Base-by-base conservation (phyloP, 2,888 invertebrate genomes). In the Apamea epomidion region DNA sequence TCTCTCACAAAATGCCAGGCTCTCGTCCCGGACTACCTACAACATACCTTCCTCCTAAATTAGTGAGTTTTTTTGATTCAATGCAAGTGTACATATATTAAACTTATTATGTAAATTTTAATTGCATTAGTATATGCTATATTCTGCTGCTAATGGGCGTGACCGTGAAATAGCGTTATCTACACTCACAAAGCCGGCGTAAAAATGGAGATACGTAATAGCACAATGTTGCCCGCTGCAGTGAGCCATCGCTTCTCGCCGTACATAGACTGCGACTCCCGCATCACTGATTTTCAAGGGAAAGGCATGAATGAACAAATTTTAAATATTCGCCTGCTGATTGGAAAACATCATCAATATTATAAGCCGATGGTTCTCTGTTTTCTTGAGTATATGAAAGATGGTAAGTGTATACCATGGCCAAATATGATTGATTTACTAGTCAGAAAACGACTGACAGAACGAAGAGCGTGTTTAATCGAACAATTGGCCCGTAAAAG, bases 271-370 rank as follows among this genome's bases (percentile, higher is more conserved):
- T 75, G 48, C 37, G 76, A 76, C 75, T 76, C 76, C 21, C 76
- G 76, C n/a, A 75, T 76, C 10, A 75, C 75, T 37, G 76, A 76
- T 62, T 62, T 48, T 16, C 76, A 60, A 21, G 62, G 48, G 1
- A 74, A 75, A n/a, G 76, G 37, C 48, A 75, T 76, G 18, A 76
- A 76, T 62, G 76, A 76, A 74, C 75, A 75, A 75, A 76, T 76
- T 62, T 32, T 76, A 21, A 75, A 58, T 37, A 76, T 75, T 16
- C 76, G 76, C 62, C 60, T 76, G 48, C 76, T 76, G n/a, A 76
- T 76, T 29, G 76, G 75, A 62, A 76, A 75, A 7, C 76, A 76
- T 76, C 48, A 25, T 48, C 75, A 74, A 75, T 75, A 37, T 62
- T 37, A 62, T 37, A 76, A 75, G 37, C 76, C 76, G 2, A 75